These are phyloP conservation scores for Turritopsis rubra DNA, from an alignment of 30 jellyfish, hydroid and myxozoan species.

Conservation along the genomic window DNA sequence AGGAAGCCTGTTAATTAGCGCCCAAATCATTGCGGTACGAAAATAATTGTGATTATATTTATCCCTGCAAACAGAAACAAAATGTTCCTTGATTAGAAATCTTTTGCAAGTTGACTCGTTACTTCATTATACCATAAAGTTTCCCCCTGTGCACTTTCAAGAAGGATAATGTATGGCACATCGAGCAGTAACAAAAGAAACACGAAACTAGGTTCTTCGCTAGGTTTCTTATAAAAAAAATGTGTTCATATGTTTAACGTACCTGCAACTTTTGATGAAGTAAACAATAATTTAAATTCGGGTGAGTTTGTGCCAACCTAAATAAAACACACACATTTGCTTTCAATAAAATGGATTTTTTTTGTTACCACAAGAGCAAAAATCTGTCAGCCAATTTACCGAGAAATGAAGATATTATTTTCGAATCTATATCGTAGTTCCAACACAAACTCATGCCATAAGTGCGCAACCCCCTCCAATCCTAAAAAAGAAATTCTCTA, in stretches of 20 bases:
- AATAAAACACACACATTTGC: neutral
- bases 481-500: conserved; percentile 54
- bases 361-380: neutral
- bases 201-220: no score
- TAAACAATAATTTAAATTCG: conserved; percentile 61
- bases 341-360: neutral
- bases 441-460: conserved; percentile 87
- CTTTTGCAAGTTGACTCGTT: no score
- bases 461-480: conserved; percentile 77
- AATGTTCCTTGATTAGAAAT: no score
- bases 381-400: neutral
- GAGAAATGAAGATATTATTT: conserved; percentile 29
- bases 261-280: conserved; percentile 90
- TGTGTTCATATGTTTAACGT: neutral
- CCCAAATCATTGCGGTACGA: no score
- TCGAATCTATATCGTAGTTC: conserved; percentile 83
- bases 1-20: no score
- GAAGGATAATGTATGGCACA: no score
- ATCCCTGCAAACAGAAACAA: no score
- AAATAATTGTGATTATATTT: no score
- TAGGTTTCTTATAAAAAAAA: no score
- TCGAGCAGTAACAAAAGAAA: no score
- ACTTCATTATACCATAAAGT: no score
- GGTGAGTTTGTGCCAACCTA: conserved; percentile 58
- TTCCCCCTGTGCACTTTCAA: no score